Base-by-base conservation (phyloP, 1,140 invertebrate genomes). In the Aphaenogaster floridana region DNA sequence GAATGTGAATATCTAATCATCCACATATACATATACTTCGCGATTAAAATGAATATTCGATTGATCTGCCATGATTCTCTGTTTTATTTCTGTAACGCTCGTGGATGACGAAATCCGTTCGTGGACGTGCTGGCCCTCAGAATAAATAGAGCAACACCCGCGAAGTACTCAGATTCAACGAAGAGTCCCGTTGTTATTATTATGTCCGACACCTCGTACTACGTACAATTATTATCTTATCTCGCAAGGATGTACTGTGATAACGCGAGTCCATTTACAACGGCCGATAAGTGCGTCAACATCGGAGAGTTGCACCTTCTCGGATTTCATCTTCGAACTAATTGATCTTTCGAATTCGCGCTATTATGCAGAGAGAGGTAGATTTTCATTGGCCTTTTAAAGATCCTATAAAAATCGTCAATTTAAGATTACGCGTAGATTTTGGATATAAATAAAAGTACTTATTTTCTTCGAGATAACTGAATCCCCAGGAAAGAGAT, bases 161-260 rank as follows among this genome's bases (percentile, higher is more conserved):
- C n/a, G 3, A 48, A 42, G 52, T 83, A 45, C 45, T 72, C 50
- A 59, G 11, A 74, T 61, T 74, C 42, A 13, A 57, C 9, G 79
- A 42, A n/a, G 36, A 80, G 9, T 9, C 21, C 4, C 21, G 54
- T 45, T 80, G 36, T 34, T 71, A 81, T 68, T 68, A 68, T 71
- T 84, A 34, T 71, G 17, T 45, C n/a, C 34, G 42, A 84, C 69
- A 63, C n/a, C 34, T 76, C 42, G 45, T 48, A 74, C 48, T 36
- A n/a, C 11, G 8, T 63, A 17, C 36, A 83, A 84, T 68, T 21
- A 50, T 74, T 61, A 84, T 84, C 69, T 84, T 84, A 84, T 84
- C 80, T 59, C 28, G 42, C 13, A 61, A 83, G 68, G 68, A 84
- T 76, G 54, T 84, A 50, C n/a, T 36, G 42, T 2, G 80, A 84